phyloP scores from a whole-genome alignment of 2,113 vertebrate species.

The Myxocyprinus asiaticus region DNA sequence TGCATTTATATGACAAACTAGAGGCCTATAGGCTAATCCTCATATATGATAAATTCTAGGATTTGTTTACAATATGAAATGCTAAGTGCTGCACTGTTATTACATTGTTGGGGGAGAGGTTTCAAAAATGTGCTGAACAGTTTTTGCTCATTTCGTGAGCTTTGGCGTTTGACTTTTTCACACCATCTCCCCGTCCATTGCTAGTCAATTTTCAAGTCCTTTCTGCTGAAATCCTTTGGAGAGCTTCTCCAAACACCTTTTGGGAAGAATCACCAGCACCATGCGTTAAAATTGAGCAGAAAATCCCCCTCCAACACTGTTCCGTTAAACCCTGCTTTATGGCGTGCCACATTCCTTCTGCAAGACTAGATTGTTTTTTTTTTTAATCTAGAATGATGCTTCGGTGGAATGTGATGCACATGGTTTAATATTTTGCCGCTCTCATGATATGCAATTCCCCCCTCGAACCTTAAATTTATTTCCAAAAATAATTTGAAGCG shows the following conservation, averaged over 20 bases:
- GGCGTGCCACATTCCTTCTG: slow-evolving; percentile 29
- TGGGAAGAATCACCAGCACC: slow-evolving; percentile 40
- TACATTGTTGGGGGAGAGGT: not conserved
- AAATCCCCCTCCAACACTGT: slow-evolving; percentile 41
- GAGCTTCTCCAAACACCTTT: slow-evolving; percentile 42
- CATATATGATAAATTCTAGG: not conserved
- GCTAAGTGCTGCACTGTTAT: not conserved
- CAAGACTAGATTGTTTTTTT: slow-evolving; percentile 48
- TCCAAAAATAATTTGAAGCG: slow-evolving; percentile 43
- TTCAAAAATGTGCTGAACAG: not conserved
- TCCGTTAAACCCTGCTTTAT: slow-evolving; percentile 8
- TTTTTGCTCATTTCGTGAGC: not conserved
- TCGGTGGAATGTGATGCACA: slow-evolving; percentile 35
- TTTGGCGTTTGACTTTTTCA: slow-evolving; percentile 45
- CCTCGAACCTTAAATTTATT: slow-evolving; percentile 22
- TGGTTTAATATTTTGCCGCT: slow-evolving; percentile 1
- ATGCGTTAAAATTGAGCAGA: slow-evolving; percentile 51
- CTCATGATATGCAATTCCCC: slow-evolving; percentile 42
- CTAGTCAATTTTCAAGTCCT: slow-evolving; percentile 61
- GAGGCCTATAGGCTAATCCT: too few relatives aligned
- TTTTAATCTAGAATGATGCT: slow-evolving; percentile 38
- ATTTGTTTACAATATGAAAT: not conserved
- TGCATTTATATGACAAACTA: too few relatives aligned
- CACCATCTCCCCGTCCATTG: slow-evolving; percentile 38
- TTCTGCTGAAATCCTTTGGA: slow-evolving; percentile 32